phyloP scores from a whole-genome alignment of 1,140 invertebrate species.

The Orius laevigatus region DNA sequence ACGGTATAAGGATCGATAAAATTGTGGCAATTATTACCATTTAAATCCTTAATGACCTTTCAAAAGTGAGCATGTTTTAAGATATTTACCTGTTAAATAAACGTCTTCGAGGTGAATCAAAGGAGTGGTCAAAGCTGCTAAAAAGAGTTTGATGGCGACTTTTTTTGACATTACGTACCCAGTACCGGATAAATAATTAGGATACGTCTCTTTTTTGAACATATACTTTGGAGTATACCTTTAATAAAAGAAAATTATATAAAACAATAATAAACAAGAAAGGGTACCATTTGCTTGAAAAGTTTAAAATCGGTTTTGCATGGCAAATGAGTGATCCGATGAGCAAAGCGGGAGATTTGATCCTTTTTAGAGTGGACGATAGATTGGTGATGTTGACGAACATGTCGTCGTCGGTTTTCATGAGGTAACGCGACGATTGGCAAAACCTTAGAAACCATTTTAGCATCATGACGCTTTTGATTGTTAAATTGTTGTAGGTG shows the following conservation, averaged over 20 bases:
- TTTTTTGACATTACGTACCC: conserved; percentile 64
- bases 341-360: conserved; percentile 19
- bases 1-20: no score
- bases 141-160: conserved; percentile 46
- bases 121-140: conserved; percentile 45
- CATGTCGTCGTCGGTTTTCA: conserved; percentile 75
- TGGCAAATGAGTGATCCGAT: conserved; percentile 27
- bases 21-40: no score
- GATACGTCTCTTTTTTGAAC: conserved; percentile 54
- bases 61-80: no score
- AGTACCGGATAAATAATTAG: conserved; percentile 69
- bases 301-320: conserved; percentile 26
- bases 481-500: conserved; percentile 80
- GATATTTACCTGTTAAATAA: conserved; percentile 54
- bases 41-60: no score
- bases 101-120: conserved; percentile 72
- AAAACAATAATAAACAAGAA: not conserved
- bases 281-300: conserved; percentile 27
- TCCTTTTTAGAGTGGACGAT: not conserved
- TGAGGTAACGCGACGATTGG: conserved; percentile 34
- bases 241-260: conserved; percentile 10
- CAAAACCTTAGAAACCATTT: conserved; percentile 52
- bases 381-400: conserved; percentile 52
- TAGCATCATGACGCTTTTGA: conserved; percentile 73
- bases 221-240: conserved; percentile 68